Evolutionary conservation across 2,888 invertebrate genomes (phyloP).

Genomic region (Ptilodon capucinus): DNA sequence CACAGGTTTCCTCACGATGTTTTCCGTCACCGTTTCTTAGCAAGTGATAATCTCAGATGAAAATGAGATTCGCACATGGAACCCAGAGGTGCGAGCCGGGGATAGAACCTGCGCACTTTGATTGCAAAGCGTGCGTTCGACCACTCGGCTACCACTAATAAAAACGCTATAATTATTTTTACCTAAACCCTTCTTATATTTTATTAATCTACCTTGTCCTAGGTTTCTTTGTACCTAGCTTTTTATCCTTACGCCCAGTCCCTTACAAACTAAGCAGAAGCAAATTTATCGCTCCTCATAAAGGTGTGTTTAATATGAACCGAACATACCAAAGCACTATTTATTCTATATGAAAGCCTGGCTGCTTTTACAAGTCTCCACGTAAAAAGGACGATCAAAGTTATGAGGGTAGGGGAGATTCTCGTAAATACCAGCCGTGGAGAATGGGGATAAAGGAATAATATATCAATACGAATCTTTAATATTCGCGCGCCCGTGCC

Average conservation of each 20-base stretch:
- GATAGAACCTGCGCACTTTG: too few relatives aligned
- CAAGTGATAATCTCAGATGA: too few relatives aligned
- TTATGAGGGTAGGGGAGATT: constrained; percentile 76
- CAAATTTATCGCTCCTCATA: background rate
- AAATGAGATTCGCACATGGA: too few relatives aligned
- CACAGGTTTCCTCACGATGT: too few relatives aligned
- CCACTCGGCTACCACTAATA: too few relatives aligned
- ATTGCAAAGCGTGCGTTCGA: too few relatives aligned
- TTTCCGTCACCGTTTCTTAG: too few relatives aligned
- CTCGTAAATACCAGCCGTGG: constrained; percentile 78
- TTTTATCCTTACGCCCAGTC: background rate
- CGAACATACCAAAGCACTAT: constrained; percentile 49
- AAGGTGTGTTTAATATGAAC: constrained; percentile 47
- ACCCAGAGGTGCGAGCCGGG: too few relatives aligned
- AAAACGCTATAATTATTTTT: too few relatives aligned
- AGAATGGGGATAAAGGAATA: constrained; percentile 81
- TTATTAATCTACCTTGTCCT: background rate
- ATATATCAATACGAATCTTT: constrained; percentile 83
- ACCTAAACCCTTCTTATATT: background rate
- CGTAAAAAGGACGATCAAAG: constrained; percentile 78
- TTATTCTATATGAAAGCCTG: constrained; percentile 61
- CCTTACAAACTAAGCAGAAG: background rate
- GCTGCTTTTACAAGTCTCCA: constrained; percentile 72
- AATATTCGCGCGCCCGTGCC: constrained; percentile 76
- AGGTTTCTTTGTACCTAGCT: background rate